Conservation (phyloP, 2,113 vertebrate species). For the Sitta europaea region DNA sequence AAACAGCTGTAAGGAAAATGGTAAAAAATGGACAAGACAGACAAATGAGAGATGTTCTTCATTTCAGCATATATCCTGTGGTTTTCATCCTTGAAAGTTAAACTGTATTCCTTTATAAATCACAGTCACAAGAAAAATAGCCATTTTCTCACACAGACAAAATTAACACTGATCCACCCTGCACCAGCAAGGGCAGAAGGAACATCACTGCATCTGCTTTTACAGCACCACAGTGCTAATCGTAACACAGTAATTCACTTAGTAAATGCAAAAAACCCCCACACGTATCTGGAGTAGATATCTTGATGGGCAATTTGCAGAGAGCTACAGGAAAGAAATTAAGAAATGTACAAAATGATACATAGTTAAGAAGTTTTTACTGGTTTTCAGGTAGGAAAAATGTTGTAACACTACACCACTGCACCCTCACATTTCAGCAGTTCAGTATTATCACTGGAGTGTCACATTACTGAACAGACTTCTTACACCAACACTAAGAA, state of each 20-base stretch:
- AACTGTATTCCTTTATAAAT: background rate
- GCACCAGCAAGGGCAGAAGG: background rate
- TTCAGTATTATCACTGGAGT: accelerated
- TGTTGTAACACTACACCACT: background rate
- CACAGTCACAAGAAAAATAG: background rate
- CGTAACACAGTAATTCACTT: background rate
- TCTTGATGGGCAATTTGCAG: background rate
- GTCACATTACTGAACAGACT: background rate
- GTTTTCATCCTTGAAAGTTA: background rate
- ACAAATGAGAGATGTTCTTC: background rate
- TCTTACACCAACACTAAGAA: background rate
- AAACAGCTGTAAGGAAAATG: background rate
- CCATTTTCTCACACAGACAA: background rate
- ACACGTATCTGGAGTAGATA: background rate
- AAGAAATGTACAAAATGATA: background rate
- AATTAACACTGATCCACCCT: background rate
- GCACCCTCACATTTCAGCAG: background rate
- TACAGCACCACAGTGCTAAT: background rate
- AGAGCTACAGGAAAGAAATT: background rate
- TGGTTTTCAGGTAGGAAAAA: background rate
- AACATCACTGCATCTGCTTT: background rate
- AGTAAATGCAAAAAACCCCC: background rate
- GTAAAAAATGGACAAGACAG: background rate
- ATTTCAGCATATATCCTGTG: background rate
- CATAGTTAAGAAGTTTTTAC: background rate